A percentile compares a stretch with the other conserved stretches of the same genome.
Conservation (phyloP, 2,888 invertebrate species). For the Meiosimyza platycephala region DNA sequence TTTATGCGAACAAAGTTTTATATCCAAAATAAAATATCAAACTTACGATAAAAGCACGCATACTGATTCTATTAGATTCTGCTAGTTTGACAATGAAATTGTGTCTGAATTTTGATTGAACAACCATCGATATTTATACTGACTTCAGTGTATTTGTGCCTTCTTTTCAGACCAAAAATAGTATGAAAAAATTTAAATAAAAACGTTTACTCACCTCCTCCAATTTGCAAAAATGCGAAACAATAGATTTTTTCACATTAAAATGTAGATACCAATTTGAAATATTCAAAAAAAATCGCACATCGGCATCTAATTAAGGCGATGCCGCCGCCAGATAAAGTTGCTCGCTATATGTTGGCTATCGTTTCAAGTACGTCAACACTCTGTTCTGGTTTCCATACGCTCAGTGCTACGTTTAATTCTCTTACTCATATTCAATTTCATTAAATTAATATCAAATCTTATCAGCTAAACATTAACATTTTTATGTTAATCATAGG, state of each 20-base stretch:
- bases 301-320: no score
- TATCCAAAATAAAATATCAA: neutral
- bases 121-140: neutral
- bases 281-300: no score
- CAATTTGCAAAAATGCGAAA: conserved; percentile 3
- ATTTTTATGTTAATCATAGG: neutral
- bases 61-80: conserved; percentile 10
- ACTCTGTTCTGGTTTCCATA: neutral
- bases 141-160: neutral
- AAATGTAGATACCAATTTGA: no score
- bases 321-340: no score
- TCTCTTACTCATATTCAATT: neutral
- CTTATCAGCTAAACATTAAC: neutral
- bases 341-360: neutral
- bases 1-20: conserved; percentile 45
- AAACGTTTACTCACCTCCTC: neutral
- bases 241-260: no score
- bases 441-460: neutral
- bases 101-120: neutral
- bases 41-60: conserved; percentile 12
- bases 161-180: no score
- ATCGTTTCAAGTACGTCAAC: neutral
- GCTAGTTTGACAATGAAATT: no score
- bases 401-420: neutral
- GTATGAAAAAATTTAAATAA: no score